phyloP scores from a whole-genome alignment of 2,797 vertebrate genomes.

The Gymnocypris eckloni region DNA sequence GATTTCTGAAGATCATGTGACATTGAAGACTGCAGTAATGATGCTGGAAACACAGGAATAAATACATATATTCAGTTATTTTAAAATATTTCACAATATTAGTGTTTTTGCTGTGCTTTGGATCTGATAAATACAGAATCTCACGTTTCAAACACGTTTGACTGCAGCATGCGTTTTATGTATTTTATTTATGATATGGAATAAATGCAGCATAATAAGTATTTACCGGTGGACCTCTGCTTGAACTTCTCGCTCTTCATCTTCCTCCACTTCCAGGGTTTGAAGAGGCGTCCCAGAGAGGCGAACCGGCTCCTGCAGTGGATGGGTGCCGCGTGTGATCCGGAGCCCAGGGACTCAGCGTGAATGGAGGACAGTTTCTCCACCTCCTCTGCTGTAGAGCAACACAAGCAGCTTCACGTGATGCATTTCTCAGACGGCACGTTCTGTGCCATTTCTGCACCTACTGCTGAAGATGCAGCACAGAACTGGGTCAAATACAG shows the following conservation, averaged over 20 bases:
- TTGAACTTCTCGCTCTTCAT: constrained; percentile 99
- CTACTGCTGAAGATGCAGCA: background rate
- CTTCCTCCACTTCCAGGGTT: constrained; percentile 99
- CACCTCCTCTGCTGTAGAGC: constrained; percentile 89
- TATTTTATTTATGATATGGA: background rate
- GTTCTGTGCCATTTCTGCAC: constrained; percentile 3
- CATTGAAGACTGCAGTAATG: no score
- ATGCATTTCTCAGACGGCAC: background rate
- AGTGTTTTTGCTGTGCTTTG: no score
- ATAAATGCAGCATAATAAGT: background rate
- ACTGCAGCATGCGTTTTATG: background rate
- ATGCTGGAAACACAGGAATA: no score
- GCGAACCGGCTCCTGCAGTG: constrained; percentile 94
- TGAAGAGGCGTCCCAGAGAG: constrained; percentile 94
- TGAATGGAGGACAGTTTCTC: constrained; percentile 96
- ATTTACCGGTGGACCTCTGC: constrained; percentile 93
- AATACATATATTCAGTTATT: no score
- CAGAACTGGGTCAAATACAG: constrained; percentile 29
- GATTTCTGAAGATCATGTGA: no score
- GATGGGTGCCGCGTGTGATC: constrained; percentile 79
- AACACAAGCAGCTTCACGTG: background rate
- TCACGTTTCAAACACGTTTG: no score
- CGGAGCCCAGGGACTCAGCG: constrained; percentile 86
- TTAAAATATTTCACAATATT: no score
- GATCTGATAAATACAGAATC: no score